Evolutionary conservation across 2,888 invertebrate species (phyloP).

Genomic region (Macaria notata): DNA sequence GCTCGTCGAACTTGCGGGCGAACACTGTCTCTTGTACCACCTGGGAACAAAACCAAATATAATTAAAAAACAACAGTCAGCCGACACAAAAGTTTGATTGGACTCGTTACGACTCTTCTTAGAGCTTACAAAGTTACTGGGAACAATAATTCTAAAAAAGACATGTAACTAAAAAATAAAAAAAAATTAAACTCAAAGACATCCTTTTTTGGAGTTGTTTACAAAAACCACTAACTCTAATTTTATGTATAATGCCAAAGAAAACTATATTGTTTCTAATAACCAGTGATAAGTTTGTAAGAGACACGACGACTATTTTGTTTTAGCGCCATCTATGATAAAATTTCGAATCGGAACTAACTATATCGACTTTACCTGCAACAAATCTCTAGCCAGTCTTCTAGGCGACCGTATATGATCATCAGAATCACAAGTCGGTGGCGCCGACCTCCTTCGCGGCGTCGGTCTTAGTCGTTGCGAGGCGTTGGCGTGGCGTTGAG

Average conservation of each 20-base stretch:
- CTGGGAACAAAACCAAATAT: slow-evolving; percentile 42
- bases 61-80: not conserved
- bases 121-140: too few relatives aligned
- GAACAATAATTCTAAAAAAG: too few relatives aligned
- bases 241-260: too few relatives aligned
- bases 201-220: too few relatives aligned
- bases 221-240: too few relatives aligned
- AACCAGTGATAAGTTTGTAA: too few relatives aligned
- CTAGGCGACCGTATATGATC: slow-evolving; percentile 62
- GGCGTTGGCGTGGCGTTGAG: slow-evolving; percentile 44
- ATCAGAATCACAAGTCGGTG: slow-evolving; percentile 49
- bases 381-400: slow-evolving; percentile 65
- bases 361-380: slow-evolving; percentile 52
- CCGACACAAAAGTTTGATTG: not conserved
- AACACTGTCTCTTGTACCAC: slow-evolving; percentile 76
- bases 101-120: not conserved
- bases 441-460: slow-evolving; percentile 58
- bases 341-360: too few relatives aligned
- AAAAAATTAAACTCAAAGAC: too few relatives aligned
- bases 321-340: not conserved
- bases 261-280: too few relatives aligned
- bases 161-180: too few relatives aligned
- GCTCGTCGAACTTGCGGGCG: slow-evolving; percentile 60
- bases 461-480: slow-evolving; percentile 13
- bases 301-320: too few relatives aligned